Conservation (phyloP, 64 coral and sea anemone genomes). For the Montipora cactus region DNA sequence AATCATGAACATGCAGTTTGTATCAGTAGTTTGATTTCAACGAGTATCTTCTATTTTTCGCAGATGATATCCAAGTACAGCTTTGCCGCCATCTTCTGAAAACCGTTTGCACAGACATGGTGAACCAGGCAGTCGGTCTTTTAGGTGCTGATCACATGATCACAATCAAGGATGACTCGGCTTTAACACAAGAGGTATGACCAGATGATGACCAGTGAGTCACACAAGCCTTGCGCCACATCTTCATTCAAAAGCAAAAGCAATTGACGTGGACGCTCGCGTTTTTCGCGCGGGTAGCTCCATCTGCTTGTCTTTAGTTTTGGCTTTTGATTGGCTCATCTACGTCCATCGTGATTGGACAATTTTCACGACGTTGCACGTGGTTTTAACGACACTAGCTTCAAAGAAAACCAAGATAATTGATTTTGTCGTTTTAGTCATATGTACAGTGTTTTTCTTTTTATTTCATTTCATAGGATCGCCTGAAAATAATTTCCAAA, state of each 20-base stretch:
- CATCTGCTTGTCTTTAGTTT: no score
- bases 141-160: constrained; percentile 99
- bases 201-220: no score
- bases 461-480: constrained; percentile 56
- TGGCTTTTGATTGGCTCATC: no score
- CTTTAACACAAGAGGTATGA: constrained; percentile 72
- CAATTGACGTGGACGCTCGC: not conserved
- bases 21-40: no score
- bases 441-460: not conserved
- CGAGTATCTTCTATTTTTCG: not conserved
- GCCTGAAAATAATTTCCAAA: constrained; percentile 92
- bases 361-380: no score
- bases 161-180: constrained; percentile 73
- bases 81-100: constrained; percentile 86
- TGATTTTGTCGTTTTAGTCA: not conserved
- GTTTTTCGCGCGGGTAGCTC: not conserved
- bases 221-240: no score
- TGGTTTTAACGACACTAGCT: no score
- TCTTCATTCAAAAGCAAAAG: not conserved
- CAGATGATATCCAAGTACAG: constrained; percentile 92
- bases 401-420: not conserved
- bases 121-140: constrained; percentile 82
- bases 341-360: no score
- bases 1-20: no score
- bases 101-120: constrained; percentile 91